Conservation (phyloP, 2,797 vertebrate species). For the Meda fulgida region DNA sequence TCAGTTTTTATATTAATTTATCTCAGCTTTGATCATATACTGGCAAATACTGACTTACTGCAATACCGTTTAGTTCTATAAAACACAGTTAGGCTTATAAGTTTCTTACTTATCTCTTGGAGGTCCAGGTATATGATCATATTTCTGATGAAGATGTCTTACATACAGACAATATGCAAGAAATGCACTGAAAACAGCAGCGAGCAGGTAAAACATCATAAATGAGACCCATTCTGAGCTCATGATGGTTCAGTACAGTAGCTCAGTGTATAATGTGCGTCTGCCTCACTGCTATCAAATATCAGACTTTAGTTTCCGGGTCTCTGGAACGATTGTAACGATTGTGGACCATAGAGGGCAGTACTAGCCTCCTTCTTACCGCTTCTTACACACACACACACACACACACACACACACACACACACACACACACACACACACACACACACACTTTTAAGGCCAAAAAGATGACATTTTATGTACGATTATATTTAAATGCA, state of each 20-base stretch:
- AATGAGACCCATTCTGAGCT: constrained; percentile 34
- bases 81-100: neutral
- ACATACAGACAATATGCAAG: constrained; percentile 81
- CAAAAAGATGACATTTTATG: too few relatives aligned
- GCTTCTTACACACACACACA: too few relatives aligned
- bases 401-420: too few relatives aligned
- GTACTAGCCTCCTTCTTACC: neutral
- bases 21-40: neutral
- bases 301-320: neutral
- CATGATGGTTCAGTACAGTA: constrained; percentile 58
- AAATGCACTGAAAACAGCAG: constrained; percentile 65
- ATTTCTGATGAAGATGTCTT: constrained; percentile 78
- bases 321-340: neutral
- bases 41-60: neutral
- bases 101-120: constrained; percentile 82
- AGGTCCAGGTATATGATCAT: constrained; percentile 88
- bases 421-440: too few relatives aligned
- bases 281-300: neutral
- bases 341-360: neutral
- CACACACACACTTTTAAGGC: too few relatives aligned
- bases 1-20: neutral
- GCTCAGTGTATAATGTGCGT: neutral
- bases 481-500: too few relatives aligned
- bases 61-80: neutral
- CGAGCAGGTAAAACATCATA: constrained; percentile 33